Evolutionary conservation across 1,140 invertebrate genomes (phyloP), one percentile per base, ranked within the genome.

Genomic region (Drosophila serrata): DNA sequence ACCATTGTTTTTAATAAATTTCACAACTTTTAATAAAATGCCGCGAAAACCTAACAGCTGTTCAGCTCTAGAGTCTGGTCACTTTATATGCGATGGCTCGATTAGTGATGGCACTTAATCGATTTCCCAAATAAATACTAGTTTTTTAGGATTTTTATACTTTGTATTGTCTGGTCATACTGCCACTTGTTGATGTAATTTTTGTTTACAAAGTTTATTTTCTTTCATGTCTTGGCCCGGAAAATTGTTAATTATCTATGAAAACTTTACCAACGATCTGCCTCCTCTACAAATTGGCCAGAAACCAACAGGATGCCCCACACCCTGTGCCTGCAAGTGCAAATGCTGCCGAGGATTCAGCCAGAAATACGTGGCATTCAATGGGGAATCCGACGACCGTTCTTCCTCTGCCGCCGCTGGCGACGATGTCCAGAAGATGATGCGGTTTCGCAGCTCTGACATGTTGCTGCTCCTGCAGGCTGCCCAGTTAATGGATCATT

Each of bases 341-440:
- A 81, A 75, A 40, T 81, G 78, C 17, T 81, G 78, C 11, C 27
- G 31, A 4, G 72, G 72, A 9, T 22, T 40, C 17, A 37, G 37
- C 6, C 45, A 81, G 27, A 81, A 81, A 15, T 81, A 63, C 70
- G 72, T 81, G 37, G 60, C 56, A 27, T 81, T 81, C 33, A 33
- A 72, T 39, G 53, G 67, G 11, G 49, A 72, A 42, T 48, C 68
- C 6, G n/a, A n/a, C 5, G 39, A 59, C 13, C 24, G n/a, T n/a
- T n/a, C 27, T 17, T 24, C 13, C 3, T 29, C 48, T 6, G 11
- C 13, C 4, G 1, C n/a, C 6, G 15, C 37, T 0, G 35, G 12
- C 9, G 68, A 31, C n/a, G 33, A 53, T 17, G 58, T 80, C 15
- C 78, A 81, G 22, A 81, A 75, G 22, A 81, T 81, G 42, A 53